These are phyloP conservation scores for Entomyzon cyanotis DNA, from an alignment of 2,113 vertebrate genomes.

Conservation along the genomic window DNA sequence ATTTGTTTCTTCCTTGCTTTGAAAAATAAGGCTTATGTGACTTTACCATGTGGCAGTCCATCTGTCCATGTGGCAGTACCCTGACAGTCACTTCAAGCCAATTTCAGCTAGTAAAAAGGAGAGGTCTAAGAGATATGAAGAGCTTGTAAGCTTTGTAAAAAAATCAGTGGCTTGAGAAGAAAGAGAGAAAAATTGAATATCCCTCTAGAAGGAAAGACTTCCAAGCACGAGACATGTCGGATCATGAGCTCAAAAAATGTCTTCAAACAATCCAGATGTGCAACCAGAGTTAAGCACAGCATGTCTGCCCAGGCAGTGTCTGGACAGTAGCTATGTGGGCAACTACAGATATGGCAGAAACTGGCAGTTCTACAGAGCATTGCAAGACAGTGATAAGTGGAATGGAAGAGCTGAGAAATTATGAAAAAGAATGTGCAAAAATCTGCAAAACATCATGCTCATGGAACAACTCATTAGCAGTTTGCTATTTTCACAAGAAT, in stretches of 20 bases:
- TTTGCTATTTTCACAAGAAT: neutral
- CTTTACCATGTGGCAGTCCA: neutral
- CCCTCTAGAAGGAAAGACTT: neutral
- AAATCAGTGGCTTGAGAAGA: neutral
- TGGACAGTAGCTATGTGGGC: neutral
- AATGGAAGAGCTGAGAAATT: neutral
- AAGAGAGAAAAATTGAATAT: neutral
- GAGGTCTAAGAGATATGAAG: neutral
- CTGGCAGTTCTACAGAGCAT: neutral
- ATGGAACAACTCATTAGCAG: neutral
- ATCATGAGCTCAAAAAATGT: neutral
- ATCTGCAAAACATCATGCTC: neutral
- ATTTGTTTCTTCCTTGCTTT: neutral
- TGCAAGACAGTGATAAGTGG: neutral
- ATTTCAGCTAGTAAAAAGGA: neutral
- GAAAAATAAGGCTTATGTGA: neutral
- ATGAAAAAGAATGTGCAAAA: neutral
- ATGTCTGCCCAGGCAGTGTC: neutral
- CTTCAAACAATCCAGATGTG: neutral
- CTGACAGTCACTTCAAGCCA: neutral
- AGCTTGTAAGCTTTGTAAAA: neutral
- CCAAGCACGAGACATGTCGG: accelerated
- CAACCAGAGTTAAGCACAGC: neutral
- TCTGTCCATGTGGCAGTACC: neutral
- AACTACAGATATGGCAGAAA: neutral